Conservation (phyloP, 2,888 invertebrate species). For the Cheilosia soror region DNA sequence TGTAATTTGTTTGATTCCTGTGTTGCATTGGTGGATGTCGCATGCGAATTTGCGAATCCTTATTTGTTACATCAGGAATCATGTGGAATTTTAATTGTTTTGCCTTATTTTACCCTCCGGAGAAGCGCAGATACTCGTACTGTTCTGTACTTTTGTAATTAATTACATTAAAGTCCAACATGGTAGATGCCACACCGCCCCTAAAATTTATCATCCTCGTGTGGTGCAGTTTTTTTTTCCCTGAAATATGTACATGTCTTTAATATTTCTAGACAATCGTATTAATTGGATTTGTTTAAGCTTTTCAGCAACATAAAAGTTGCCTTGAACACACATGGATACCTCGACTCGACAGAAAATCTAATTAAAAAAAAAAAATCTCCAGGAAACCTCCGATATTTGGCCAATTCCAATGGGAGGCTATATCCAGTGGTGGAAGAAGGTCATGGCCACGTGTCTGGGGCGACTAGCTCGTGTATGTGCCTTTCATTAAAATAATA, state of each 20-base stretch:
- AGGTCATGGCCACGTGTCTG: constrained; percentile 70
- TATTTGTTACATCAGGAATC: constrained; percentile 45
- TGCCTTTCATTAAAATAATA: constrained; percentile 39
- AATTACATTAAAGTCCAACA: constrained; percentile 61
- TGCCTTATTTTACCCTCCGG: constrained; percentile 54
- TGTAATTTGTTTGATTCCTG: constrained; percentile 62
- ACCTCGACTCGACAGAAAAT: constrained; percentile 15
- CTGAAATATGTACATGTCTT: constrained; percentile 12
- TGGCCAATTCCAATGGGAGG: constrained; percentile 20
- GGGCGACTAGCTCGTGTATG: constrained; percentile 14
- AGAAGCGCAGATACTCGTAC: constrained; percentile 19
- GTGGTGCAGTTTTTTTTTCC: constrained; percentile 4
- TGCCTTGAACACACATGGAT: constrained; percentile 5
- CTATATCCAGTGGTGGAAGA: neutral
- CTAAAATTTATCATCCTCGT: constrained; percentile 29
- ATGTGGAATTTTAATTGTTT: constrained; percentile 70
- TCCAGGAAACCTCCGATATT: neutral
- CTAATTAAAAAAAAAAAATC: constrained; percentile 9
- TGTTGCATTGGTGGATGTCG: constrained; percentile 53
- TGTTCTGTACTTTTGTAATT: constrained; percentile 57
- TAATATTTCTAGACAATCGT: constrained; percentile 33
- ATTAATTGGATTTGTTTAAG: constrained; percentile 53
- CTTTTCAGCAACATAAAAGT: neutral
- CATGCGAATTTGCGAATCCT: constrained; percentile 63
- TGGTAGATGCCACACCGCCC: constrained; percentile 43